Evolutionary conservation across 2,113 vertebrate genomes (phyloP).

Genomic region (Enhydra lutris): DNA sequence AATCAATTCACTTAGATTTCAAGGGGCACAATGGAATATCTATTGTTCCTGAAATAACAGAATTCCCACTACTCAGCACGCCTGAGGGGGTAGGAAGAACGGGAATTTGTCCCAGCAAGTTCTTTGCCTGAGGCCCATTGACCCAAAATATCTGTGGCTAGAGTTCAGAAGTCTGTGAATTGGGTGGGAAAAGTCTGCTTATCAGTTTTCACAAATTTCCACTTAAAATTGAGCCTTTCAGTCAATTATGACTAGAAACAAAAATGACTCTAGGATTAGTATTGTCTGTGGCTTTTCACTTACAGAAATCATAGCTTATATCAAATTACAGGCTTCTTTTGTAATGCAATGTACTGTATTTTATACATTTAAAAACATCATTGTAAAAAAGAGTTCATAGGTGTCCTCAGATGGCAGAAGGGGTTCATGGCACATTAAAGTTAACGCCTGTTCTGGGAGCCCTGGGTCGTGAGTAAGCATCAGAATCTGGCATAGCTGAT

Average conservation of each 20-base stretch:
- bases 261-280: neutral
- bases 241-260: neutral
- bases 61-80: neutral
- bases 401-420: neutral
- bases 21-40: neutral
- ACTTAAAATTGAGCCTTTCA: neutral
- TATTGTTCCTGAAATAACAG: neutral
- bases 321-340: neutral
- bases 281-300: neutral
- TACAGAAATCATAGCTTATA: neutral
- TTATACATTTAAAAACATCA: neutral
- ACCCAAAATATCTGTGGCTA: neutral
- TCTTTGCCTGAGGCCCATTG: neutral
- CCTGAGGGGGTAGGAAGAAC: neutral
- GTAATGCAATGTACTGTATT: neutral
- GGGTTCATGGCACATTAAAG: neutral
- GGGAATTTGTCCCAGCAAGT: neutral
- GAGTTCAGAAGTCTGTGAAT: neutral
- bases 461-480: neutral
- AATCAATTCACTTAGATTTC: constrained; percentile 37
- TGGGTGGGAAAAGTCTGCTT: neutral
- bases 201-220: neutral
- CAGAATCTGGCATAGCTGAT: neutral
- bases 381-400: neutral
- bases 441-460: neutral